A percentile compares a stretch with the other conserved stretches of the same genome.
Conservation (phyloP, 2,888 invertebrate genomes). For the Plebejus argus region DNA sequence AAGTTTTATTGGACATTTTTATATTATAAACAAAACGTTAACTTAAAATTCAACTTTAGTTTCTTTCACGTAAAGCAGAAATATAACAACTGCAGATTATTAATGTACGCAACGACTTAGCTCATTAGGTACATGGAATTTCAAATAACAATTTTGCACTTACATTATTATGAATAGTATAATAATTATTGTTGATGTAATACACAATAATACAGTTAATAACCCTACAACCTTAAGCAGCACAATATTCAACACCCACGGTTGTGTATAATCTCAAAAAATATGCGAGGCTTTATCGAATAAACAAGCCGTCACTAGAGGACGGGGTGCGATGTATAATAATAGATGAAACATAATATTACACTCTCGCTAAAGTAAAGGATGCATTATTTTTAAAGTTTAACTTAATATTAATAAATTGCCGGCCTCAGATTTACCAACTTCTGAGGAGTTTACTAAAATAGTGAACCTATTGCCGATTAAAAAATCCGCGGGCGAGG, state of each 20-base stretch:
- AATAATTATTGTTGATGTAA: conserved; percentile 34
- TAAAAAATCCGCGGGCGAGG: no score
- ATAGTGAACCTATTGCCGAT: no score
- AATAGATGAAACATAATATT: conserved; percentile 25
- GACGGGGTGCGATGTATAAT: not conserved
- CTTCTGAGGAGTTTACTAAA: no score
- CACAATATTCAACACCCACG: conserved; percentile 37
- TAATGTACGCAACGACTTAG: no score
- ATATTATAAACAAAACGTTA: not conserved
- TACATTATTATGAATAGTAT: conserved; percentile 22
- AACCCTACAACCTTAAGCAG: conserved; percentile 37
- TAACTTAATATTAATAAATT: no score
- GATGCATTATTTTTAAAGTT: no score
- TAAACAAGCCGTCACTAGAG: conserved; percentile 51
- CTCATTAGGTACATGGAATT: no score
- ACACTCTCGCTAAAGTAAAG: not conserved
- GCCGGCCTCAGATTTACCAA: no score
- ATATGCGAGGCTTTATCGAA: conserved; percentile 53
- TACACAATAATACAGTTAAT: conserved; percentile 34
- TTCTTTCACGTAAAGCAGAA: no score
- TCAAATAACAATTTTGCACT: conserved; percentile 24
- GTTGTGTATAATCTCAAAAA: conserved; percentile 41
- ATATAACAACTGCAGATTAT: no score
- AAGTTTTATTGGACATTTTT: conserved; percentile 87
- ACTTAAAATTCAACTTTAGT: no score